Conservation (phyloP, 2,113 vertebrate species). For the Dipodomys ordii region DNA sequence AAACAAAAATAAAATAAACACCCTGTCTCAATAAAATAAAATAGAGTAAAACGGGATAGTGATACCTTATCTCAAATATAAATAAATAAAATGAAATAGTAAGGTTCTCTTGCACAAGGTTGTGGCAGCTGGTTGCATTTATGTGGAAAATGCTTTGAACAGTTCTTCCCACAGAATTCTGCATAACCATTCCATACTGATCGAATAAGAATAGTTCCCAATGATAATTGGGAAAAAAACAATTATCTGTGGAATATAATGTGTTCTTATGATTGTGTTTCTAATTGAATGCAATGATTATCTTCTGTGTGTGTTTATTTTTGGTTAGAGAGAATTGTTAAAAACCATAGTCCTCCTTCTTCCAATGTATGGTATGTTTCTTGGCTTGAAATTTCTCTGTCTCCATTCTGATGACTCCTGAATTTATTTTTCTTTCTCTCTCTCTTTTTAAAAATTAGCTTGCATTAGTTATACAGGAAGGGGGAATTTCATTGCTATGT, state of each 20-base stretch:
- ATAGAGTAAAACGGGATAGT: no score
- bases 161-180: background rate
- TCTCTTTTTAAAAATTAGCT: no score
- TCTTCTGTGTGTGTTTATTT: background rate
- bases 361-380: background rate
- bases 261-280: background rate
- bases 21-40: no score
- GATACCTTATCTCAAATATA: no score
- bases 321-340: background rate
- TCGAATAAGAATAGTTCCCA: background rate
- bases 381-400: background rate
- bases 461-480: no score
- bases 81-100: background rate
- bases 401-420: background rate
- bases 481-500: no score
- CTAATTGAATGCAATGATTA: background rate
- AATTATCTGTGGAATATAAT: background rate
- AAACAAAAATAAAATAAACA: no score
- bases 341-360: background rate
- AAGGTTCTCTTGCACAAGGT: background rate
- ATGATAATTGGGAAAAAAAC: background rate
- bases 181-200: background rate
- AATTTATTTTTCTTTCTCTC: background rate
- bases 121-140: background rate
- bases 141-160: background rate